phyloP scores from a whole-genome alignment of 2,888 invertebrate species.

The Harpagoxenus sublaevis region DNA sequence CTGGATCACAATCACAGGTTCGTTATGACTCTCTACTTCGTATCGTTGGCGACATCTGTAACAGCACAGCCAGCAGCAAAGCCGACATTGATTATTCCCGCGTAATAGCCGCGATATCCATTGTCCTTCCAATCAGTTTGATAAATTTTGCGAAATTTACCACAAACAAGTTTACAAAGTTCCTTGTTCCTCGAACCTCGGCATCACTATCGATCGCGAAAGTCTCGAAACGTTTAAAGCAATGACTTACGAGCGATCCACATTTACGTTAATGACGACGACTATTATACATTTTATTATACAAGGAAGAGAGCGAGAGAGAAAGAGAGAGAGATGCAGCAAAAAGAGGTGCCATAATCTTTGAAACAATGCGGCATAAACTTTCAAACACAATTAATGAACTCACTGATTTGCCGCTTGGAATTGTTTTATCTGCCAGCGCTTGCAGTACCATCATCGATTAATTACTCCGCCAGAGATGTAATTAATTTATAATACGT shows the following conservation, averaged over 20 bases:
- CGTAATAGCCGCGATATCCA: slow-evolving; percentile 17
- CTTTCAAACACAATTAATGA: slow-evolving; percentile 25
- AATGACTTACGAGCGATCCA: not conserved
- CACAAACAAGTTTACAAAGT: not conserved
- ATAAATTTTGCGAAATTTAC: not conserved
- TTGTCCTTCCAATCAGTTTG: slow-evolving; percentile 1
- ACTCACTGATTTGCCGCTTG: slow-evolving; percentile 1
- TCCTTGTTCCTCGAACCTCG: not conserved
- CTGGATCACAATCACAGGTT: slow-evolving; percentile 92
- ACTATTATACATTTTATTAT: not conserved
- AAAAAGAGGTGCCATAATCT: slow-evolving; percentile 9
- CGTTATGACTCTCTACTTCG: slow-evolving; percentile 46
- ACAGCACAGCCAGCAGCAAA: slow-evolving; percentile 35
- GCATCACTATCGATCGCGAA: not conserved
- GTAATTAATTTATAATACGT: slow-evolving; percentile 25
- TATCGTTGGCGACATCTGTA: slow-evolving; percentile 62
- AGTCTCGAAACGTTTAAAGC: not conserved
- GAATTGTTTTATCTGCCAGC: slow-evolving; percentile 7
- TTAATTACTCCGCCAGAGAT: slow-evolving; percentile 2
- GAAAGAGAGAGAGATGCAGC: not conserved
- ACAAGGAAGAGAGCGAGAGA: not conserved
- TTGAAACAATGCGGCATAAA: not conserved
- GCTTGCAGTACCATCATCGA: slow-evolving; percentile 8
- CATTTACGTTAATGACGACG: not conserved
- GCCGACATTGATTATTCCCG: slow-evolving; percentile 10